Percentiles rank a stretch among this genome's conserved stretches.
Evolutionary conservation across 2,888 invertebrate genomes (phyloP).

Genomic region (Carpatolechia fugitivella): DNA sequence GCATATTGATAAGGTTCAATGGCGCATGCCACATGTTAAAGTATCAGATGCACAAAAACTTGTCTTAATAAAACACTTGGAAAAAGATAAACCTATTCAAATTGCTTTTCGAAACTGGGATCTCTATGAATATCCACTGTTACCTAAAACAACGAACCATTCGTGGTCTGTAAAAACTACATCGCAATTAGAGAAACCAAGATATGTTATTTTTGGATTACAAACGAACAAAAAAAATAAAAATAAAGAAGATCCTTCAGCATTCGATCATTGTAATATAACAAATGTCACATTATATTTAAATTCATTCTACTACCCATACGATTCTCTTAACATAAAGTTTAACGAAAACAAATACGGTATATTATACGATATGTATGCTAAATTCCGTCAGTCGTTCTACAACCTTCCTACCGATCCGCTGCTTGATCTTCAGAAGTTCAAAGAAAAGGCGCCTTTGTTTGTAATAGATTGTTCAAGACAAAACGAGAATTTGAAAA

Average conservation of each 20-base stretch:
- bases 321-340: slow-evolving; percentile 27
- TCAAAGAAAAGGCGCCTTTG: slow-evolving; percentile 27
- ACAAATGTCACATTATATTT: not conserved
- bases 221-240: slow-evolving; percentile 28
- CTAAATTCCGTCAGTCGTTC: slow-evolving; percentile 31
- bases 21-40: not conserved
- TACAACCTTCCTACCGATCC: slow-evolving; percentile 26
- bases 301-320: slow-evolving; percentile 24
- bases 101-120: slow-evolving; percentile 42
- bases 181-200: not conserved
- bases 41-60: not conserved
- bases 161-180: not conserved
- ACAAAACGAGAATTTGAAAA: slow-evolving; percentile 29
- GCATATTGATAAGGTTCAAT: slow-evolving; percentile 22
- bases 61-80: not conserved
- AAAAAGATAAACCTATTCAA: slow-evolving; percentile 17
- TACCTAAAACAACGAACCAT: not conserved
- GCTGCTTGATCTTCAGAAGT: slow-evolving; percentile 21
- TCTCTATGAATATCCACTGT: not conserved
- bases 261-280: not conserved
- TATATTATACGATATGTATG: slow-evolving; percentile 31
- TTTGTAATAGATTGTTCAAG: slow-evolving; percentile 27
- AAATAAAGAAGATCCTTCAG: not conserved
- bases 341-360: slow-evolving; percentile 26
- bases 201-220: slow-evolving; percentile 38